A percentile compares a stretch with the other conserved stretches of the same genome.
These are phyloP conservation scores for Cheilosia impressa DNA, from an alignment of 2,888 invertebrate species.

Conservation along the genomic window DNA sequence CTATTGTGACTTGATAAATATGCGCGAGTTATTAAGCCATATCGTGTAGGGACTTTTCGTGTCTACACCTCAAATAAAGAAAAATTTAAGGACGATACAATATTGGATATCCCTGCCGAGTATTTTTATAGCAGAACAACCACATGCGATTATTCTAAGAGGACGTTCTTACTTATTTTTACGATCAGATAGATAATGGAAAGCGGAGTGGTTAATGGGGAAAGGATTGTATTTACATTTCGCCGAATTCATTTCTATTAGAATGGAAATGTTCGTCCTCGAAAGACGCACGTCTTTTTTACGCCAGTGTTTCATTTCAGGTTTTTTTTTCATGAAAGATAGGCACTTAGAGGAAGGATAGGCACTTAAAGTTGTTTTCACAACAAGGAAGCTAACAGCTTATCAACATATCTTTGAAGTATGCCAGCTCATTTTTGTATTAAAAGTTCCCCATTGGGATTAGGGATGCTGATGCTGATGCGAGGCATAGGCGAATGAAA, in stretches of 20 bases:
- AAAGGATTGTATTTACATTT: slow-evolving; percentile 37
- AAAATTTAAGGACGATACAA: background rate
- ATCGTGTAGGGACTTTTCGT: too few relatives aligned
- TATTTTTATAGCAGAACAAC: too few relatives aligned
- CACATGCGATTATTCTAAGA: too few relatives aligned
- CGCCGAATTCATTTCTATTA: slow-evolving; percentile 6
- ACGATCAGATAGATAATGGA: slow-evolving; percentile 42
- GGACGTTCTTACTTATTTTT: too few relatives aligned
- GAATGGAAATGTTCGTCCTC: slow-evolving; percentile 43
- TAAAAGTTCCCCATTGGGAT: background rate
- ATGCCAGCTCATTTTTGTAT: background rate
- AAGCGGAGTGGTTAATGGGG: slow-evolving; percentile 39
- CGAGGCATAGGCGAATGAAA: slow-evolving; percentile 6
- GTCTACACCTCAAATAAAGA: too few relatives aligned
- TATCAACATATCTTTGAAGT: slow-evolving; percentile 11
- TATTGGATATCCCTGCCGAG: background rate
- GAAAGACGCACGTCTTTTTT: slow-evolving; percentile 19
- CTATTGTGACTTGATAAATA: background rate
- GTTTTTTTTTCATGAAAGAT: background rate
- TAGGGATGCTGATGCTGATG: slow-evolving; percentile 8
- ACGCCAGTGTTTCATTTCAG: background rate
- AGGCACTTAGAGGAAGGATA: slow-evolving; percentile 16
- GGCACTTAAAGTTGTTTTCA: slow-evolving; percentile 24
- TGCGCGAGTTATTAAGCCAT: background rate
- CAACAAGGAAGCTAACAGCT: slow-evolving; percentile 45